Conservation (phyloP, 2,888 invertebrate species). For the Drosophila nr. perissopoda region DNA sequence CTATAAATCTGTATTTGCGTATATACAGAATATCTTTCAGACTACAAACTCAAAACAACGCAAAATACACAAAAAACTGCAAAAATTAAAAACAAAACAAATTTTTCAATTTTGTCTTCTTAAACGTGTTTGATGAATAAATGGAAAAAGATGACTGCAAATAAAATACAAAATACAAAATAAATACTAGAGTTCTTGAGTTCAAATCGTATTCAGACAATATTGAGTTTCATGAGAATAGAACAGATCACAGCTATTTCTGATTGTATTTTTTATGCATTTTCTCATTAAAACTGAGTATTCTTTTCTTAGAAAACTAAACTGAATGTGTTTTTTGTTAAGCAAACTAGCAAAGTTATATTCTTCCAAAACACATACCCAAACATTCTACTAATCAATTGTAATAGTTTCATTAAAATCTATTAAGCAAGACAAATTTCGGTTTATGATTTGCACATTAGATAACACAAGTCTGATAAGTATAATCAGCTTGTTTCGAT, state of each 20-base stretch:
- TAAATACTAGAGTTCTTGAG: background rate
- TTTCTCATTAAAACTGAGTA: background rate
- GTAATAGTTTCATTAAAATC: background rate
- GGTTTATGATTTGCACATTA: background rate
- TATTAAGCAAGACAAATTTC: background rate
- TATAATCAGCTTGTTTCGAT: background rate
- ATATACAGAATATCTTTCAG: constrained; percentile 40
- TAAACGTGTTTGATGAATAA: background rate
- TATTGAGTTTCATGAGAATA: background rate
- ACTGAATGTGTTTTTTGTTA: background rate
- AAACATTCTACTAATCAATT: background rate
- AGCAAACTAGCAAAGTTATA: background rate
- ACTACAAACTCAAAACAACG: constrained; percentile 30
- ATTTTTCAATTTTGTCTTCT: constrained; percentile 1
- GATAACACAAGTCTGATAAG: background rate
- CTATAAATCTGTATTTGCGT: constrained; percentile 46
- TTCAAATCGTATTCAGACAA: background rate
- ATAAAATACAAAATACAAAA: constrained; percentile 4
- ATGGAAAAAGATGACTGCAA: background rate
- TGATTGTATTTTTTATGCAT: background rate
- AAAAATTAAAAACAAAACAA: background rate
- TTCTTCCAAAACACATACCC: background rate
- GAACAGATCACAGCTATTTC: background rate
- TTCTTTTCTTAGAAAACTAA: background rate
- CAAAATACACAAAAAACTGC: background rate